phyloP scores from a whole-genome alignment of 2,113 vertebrate species.

The Typhlomys cinereus region DNA sequence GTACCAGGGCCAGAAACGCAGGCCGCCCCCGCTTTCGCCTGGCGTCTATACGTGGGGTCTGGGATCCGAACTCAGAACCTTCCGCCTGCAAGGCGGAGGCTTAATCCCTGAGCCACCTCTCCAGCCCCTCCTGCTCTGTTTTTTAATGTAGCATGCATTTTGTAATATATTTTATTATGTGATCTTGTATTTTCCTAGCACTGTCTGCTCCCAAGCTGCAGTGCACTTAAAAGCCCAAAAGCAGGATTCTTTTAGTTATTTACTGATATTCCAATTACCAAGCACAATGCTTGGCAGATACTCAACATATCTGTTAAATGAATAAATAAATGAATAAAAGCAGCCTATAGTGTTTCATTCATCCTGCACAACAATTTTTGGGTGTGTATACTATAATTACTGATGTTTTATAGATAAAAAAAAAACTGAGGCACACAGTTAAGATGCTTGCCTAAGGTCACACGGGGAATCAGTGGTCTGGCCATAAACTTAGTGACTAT shows the following conservation, averaged over 20 bases:
- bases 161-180: not conserved
- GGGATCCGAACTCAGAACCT: too few species aligned
- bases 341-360: conserved; percentile 18
- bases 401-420: conserved; percentile 29
- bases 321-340: not conserved
- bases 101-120: too few species aligned
- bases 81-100: too few species aligned
- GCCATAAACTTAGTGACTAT: not conserved
- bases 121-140: not conserved
- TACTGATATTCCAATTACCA: not conserved
- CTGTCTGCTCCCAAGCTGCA: not conserved
- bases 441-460: not conserved
- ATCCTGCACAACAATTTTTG: not conserved
- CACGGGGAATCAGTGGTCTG: not conserved
- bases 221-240: not conserved
- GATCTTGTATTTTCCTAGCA: not conserved
- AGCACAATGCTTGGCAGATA: not conserved
- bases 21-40: too few species aligned
- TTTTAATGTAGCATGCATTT: not conserved
- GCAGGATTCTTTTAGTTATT: not conserved
- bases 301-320: not conserved
- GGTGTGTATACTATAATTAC: not conserved
- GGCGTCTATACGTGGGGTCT: too few species aligned
- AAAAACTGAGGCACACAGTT: not conserved
- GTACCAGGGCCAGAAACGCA: too few species aligned